Percentiles rank a stretch among this genome's conserved stretches.
These are phyloP conservation scores for Choloepus hoffmanni DNA, from an alignment of 2,113 vertebrate species.

Conservation along the genomic window DNA sequence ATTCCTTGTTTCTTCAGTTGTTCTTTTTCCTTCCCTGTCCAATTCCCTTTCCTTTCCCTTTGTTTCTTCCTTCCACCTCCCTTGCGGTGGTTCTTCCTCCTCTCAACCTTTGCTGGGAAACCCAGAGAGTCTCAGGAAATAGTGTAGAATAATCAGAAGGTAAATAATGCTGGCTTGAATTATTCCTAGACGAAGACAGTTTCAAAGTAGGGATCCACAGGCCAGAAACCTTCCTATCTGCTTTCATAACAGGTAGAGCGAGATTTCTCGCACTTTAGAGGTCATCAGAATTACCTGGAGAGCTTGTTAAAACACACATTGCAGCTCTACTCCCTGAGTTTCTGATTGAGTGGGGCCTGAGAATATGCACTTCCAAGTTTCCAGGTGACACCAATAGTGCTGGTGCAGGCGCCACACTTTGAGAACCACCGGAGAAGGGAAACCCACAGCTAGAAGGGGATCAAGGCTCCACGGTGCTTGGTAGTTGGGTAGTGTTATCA, in stretches of 20 bases:
- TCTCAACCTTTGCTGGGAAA: background rate
- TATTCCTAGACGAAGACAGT: background rate
- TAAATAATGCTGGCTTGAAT: background rate
- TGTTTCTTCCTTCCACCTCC: background rate
- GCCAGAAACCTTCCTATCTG: background rate
- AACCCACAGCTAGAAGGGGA: background rate
- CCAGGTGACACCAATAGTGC: background rate
- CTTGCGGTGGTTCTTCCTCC: background rate
- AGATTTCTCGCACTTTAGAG: background rate
- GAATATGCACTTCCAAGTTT: background rate
- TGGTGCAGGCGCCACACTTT: background rate
- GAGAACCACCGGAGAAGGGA: background rate
- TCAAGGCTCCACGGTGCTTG: background rate
- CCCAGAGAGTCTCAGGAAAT: background rate
- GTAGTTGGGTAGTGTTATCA: background rate
- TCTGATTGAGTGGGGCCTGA: background rate
- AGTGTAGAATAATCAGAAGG: background rate
- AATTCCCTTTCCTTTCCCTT: background rate
- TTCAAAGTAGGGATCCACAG: background rate
- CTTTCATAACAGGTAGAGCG: background rate
- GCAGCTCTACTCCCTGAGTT: background rate
- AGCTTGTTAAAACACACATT: background rate
- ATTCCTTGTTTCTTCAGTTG: background rate
- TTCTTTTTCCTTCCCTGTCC: background rate
- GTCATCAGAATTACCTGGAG: background rate